Evolutionary conservation across 2,888 invertebrate genomes (phyloP).

Genomic region (Phortica magna): DNA sequence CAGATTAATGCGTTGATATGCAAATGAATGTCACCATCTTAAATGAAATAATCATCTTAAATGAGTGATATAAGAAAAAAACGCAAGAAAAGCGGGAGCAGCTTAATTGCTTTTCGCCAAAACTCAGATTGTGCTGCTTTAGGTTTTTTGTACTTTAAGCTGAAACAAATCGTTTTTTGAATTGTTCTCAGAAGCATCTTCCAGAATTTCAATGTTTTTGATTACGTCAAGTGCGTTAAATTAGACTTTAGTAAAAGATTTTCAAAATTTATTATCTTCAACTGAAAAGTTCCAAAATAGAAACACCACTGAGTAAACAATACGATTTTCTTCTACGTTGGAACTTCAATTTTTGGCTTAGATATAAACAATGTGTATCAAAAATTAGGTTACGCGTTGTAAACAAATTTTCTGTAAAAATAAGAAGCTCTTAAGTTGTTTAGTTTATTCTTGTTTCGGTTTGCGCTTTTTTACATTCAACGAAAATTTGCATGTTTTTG

Average conservation of each 20-base stretch:
- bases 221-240: background rate
- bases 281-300: background rate
- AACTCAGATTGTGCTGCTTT: constrained; percentile 14
- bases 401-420: background rate
- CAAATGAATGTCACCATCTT: constrained; percentile 74
- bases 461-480: background rate
- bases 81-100: constrained; percentile 35
- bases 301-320: background rate
- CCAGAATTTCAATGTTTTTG: background rate
- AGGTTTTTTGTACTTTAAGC: background rate
- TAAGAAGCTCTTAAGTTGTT: too few relatives aligned
- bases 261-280: too few relatives aligned
- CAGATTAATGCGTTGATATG: constrained; percentile 57
- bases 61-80: constrained; percentile 47
- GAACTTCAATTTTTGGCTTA: constrained; percentile 36
- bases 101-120: constrained; percentile 65
- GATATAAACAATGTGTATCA: background rate
- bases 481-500: background rate
- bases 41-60: constrained; percentile 74
- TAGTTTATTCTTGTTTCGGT: background rate
- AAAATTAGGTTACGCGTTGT: constrained; percentile 27
- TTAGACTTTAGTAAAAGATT: too few relatives aligned
- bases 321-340: background rate
- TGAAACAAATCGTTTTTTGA: background rate
- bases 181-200: background rate